Conservation (phyloP, 2,888 invertebrate species). For the Cremastobaeus sp. region DNA sequence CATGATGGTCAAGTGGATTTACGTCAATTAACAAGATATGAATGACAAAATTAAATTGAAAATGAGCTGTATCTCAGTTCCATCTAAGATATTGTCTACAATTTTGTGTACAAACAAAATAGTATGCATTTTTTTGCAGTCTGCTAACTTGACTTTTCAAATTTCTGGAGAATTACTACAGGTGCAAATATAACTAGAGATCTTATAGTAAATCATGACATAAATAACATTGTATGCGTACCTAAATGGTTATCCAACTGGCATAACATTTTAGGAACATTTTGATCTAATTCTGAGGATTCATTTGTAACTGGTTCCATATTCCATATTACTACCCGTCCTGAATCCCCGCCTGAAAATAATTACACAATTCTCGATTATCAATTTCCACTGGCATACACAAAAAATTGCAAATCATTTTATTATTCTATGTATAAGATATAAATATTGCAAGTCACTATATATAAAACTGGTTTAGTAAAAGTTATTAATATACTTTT, state of each 20-base stretch:
- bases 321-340: conserved; percentile 97
- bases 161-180: too few species aligned
- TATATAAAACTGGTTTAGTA: not conserved
- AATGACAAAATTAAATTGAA: too few species aligned
- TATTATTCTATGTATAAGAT: conserved; percentile 1
- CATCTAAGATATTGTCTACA: too few species aligned
- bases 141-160: too few species aligned
- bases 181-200: not conserved
- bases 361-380: not conserved
- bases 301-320: conserved; percentile 90
- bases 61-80: too few species aligned
- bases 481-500: not conserved
- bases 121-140: too few species aligned
- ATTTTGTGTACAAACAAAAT: too few species aligned
- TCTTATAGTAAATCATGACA: not conserved
- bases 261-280: conserved; percentile 94
- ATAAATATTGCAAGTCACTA: not conserved
- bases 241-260: conserved; percentile 98
- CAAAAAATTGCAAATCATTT: conserved; percentile 7
- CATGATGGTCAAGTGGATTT: too few species aligned
- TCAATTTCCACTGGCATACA: too few species aligned
- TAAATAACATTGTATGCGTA: conserved; percentile 72
- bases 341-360: conserved; percentile 87
- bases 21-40: too few species aligned
- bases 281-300: conserved; percentile 87